Evolutionary conservation across 2,888 invertebrate species (phyloP), one percentile per base, ranked within the genome.

Genomic region (Eilema depressum): DNA sequence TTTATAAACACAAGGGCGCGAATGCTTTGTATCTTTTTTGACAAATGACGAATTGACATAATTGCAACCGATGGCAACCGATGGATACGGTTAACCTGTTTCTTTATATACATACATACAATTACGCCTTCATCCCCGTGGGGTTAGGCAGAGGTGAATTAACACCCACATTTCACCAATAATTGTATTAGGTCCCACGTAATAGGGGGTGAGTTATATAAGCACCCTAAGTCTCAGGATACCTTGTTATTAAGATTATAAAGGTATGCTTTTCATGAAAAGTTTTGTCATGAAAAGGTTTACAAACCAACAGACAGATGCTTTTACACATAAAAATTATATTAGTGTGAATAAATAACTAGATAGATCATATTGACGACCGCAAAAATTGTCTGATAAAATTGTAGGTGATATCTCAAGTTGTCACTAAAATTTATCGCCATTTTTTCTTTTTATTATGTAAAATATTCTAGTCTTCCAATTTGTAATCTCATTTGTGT

Each of bases 381-480:
- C 8, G 2, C 10, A 10, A 10, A 8, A 53, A 53, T 53, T 53
- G 53, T n/a, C 20, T 53, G 53, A 53, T 53, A n/a, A 53, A n/a
- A 53, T 17, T 17, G 53, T 53, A 53, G n/a, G 53, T 2, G n/a
- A 10, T 53, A 20, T 47, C 20, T 2, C 20, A 53, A 53, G n/a
- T n/a, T 53, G n/a, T 53, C n/a, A 53, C 17, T 20, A 47, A 47
- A 47, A n/a, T n/a, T 53, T 4, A 20, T 53, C 8, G 53, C 20
- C n/a, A 53, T 26, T 59, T 12, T 59, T 59, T 17, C 7, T 59
- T n/a, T 59, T 59, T 8, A 37, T 37, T 14, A 26, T 59, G 26
- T 59, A 17, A 59, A 17, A 17, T 59, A 23, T 59, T 59, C 59
- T 59, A 26, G 59, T 59, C 59, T 59, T 59, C 53, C 53, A 53